Evolutionary conservation across 2,888 invertebrate species (phyloP).

Genomic region (Desoria tigrina): DNA sequence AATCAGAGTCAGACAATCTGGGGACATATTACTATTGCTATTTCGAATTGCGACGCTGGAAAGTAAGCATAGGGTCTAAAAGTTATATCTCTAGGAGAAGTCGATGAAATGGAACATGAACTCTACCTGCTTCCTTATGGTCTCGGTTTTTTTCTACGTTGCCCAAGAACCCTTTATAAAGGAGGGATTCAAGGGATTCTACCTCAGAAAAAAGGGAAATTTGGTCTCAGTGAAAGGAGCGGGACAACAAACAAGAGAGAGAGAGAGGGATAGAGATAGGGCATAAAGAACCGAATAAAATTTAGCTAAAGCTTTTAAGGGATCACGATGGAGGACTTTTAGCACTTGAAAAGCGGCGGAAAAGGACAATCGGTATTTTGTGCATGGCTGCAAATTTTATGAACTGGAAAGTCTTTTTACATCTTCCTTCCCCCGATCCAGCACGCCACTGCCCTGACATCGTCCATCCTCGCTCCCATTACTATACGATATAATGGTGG

Average conservation of each 20-base stretch:
- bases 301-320: conserved; percentile 19
- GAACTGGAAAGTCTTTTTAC: conserved; percentile 51
- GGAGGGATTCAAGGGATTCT: not conserved
- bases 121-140: too few species aligned
- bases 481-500: not conserved
- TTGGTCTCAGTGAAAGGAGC: not conserved
- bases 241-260: conserved; percentile 3
- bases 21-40: too few species aligned
- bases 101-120: too few species aligned
- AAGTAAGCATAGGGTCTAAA: too few species aligned
- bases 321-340: conserved; percentile 10
- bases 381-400: conserved; percentile 51
- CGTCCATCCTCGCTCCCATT: conserved; percentile 1
- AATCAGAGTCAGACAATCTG: too few species aligned
- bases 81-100: too few species aligned
- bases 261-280: conserved; percentile 8
- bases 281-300: conserved; percentile 18
- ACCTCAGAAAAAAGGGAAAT: too few species aligned
- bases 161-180: too few species aligned
- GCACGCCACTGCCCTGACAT: conserved; percentile 7
- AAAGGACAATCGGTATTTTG: conserved; percentile 51
- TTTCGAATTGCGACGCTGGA: too few species aligned
- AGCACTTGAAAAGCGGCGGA: conserved; percentile 31
- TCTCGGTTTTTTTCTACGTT: too few species aligned
- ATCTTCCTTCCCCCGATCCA: conserved; percentile 27